phyloP scores from a whole-genome alignment of 1,140 invertebrate species.

The Megalonaias nervosa region DNA sequence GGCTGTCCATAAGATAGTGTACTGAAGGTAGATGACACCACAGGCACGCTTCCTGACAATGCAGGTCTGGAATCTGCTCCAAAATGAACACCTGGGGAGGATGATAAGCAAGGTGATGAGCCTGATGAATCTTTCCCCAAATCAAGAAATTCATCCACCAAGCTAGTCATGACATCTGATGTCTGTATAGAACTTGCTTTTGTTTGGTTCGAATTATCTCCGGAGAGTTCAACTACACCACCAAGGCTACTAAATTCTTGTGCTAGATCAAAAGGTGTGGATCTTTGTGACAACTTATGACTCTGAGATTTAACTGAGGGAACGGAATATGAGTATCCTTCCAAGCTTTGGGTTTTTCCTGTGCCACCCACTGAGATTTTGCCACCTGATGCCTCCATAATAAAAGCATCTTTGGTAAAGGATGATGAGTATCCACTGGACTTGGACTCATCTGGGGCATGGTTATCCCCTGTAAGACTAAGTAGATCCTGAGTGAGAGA shows the following conservation, averaged over 20 bases:
- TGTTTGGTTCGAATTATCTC: conserved; percentile 31
- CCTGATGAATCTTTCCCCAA: conserved; percentile 23
- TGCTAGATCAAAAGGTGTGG: conserved; percentile 56
- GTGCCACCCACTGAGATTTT: no score
- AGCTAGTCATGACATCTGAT: conserved; percentile 49
- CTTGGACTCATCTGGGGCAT: conserved; percentile 13
- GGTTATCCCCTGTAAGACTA: conserved; percentile 49
- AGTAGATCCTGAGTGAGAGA: conserved; percentile 54
- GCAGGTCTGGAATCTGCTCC: no score
- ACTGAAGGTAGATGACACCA: no score
- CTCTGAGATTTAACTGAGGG: conserved; percentile 33
- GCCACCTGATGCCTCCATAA: no score
- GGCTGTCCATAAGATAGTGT: no score
- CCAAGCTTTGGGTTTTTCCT: no score
- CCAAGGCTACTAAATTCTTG: background rate
- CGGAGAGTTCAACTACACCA: conserved; percentile 15
- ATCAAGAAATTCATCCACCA: conserved; percentile 62
- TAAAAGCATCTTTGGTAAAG: no score
- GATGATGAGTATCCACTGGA: background rate
- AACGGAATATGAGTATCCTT: no score
- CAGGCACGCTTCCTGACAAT: no score
- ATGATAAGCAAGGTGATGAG: no score
- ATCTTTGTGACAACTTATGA: conserved; percentile 52
- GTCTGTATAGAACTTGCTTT: conserved; percentile 41
- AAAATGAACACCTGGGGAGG: no score